These are phyloP conservation scores for Cinclus cinclus DNA, from an alignment of 2,113 vertebrate genomes.

Conservation along the genomic window DNA sequence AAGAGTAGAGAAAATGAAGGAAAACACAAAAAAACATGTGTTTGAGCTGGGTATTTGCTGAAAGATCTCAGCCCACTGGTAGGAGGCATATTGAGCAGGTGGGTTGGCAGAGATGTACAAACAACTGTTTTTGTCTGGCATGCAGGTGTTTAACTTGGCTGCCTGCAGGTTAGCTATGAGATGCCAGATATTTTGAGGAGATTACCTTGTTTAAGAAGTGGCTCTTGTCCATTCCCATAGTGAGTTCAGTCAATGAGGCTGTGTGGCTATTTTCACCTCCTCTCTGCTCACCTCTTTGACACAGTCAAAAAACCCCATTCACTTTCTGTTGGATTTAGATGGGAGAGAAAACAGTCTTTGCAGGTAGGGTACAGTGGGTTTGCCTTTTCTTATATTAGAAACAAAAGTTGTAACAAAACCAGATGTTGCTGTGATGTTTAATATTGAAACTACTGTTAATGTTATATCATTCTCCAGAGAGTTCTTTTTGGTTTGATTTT, in stretches of 20 bases:
- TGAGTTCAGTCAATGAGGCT: background rate
- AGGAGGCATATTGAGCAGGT: background rate
- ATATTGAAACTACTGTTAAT: background rate
- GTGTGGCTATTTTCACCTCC: background rate
- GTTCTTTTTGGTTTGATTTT: background rate
- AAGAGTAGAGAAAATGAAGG: background rate
- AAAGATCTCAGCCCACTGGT: background rate
- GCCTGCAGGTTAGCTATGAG: background rate
- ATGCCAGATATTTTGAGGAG: background rate
- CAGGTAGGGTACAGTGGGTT: background rate
- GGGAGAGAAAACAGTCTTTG: background rate
- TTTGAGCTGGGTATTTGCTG: background rate
- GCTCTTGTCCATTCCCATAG: background rate
- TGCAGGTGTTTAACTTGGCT: conserved; percentile 18
- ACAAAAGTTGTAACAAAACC: background rate
- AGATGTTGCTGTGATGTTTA: background rate
- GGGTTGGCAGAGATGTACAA: background rate
- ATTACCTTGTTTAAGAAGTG: conserved; percentile 3
- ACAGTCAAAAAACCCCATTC: background rate
- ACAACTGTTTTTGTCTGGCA: conserved; percentile 30
- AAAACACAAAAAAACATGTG: background rate
- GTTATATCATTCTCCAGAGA: background rate
- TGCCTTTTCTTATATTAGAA: background rate
- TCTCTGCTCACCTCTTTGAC: background rate
- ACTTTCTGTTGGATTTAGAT: background rate